Base-by-base conservation (phyloP, 2,113 vertebrate genomes). In the Polypterus senegalus region DNA sequence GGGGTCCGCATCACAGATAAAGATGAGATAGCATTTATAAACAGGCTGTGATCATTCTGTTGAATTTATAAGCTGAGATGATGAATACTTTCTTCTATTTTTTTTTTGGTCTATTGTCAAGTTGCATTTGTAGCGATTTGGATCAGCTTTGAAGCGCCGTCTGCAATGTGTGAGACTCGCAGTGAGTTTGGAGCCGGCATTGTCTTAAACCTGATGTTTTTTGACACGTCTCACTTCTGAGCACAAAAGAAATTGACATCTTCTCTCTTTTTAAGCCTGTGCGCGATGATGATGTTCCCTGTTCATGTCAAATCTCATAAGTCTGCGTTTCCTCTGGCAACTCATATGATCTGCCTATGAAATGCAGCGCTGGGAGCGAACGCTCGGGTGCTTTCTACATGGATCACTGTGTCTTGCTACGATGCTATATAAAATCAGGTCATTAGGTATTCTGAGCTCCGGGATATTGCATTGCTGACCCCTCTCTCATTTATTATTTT, bases 341-440 rank as follows among this genome's bases (percentile, higher is more conserved):
- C 57, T 64, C 54, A 52, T 64, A 65, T 65, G 67, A 67, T 62
- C 49, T 61, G 48, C 53, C 61, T 59, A 47, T 46, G 58, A 49
- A 48, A 68, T 59, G 9, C 44, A 46, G 4, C 5, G 56, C 65
- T 58, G 57, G 58, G 3, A 53, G 61, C 48, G 11, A 48, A 60
- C 47, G 62, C 61, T 56, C 47, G 61, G 65, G 59, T 66, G 64
- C 61, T 43, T 57, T 8, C 61, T 68, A 60, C 67, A 73, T 63
- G 73, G 69, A 73, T 77, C 76, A 67, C 75, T 76, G 71, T 71
- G 72, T 70, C 71, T 64, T 10, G 66, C 66, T 62, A 67, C 61
- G 60, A 60, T 68, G 58, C 60, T 62, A 61, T 46, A 48, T 67
- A 64, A 68, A 76, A 77, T 61, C 70, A 69, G 76, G 74, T 81